phyloP scores from a whole-genome alignment of 2,888 invertebrate species.

The Oscheius sp. region DNA sequence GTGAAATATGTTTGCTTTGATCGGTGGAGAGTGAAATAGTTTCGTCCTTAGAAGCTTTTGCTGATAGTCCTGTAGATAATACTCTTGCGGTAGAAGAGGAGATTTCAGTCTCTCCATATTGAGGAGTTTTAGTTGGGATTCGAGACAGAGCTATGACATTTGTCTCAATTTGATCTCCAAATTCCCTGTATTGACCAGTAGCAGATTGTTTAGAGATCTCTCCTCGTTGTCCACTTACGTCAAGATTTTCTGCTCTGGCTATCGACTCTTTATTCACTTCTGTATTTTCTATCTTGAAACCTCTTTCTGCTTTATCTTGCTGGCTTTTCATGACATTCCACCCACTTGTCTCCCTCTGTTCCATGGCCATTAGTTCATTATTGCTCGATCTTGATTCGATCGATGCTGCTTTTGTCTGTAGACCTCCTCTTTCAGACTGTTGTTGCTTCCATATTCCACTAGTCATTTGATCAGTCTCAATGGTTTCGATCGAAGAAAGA shows the following conservation, averaged over 20 bases:
- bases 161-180: background rate
- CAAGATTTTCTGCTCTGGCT: background rate
- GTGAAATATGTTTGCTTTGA: background rate
- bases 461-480: background rate
- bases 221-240: slow-evolving; percentile 6
- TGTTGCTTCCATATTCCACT: background rate
- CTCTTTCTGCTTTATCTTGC: slow-evolving; percentile 25
- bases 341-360: slow-evolving; percentile 25
- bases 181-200: background rate
- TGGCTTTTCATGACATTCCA: slow-evolving; percentile 14
- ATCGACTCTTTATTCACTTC: too few species aligned
- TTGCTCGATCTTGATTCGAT: background rate
- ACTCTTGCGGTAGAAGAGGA: background rate
- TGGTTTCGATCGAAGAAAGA: background rate
- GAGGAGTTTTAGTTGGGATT: slow-evolving; percentile 5
- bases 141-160: background rate
- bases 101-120: background rate
- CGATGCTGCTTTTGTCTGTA: background rate
- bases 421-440: background rate
- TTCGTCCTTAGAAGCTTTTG: background rate
- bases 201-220: background rate
- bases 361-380: background rate
- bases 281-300: slow-evolving; percentile 26
- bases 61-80: background rate
- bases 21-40: background rate